phyloP scores from a whole-genome alignment of 2,797 vertebrate genomes.

The Anabas testudineus region DNA sequence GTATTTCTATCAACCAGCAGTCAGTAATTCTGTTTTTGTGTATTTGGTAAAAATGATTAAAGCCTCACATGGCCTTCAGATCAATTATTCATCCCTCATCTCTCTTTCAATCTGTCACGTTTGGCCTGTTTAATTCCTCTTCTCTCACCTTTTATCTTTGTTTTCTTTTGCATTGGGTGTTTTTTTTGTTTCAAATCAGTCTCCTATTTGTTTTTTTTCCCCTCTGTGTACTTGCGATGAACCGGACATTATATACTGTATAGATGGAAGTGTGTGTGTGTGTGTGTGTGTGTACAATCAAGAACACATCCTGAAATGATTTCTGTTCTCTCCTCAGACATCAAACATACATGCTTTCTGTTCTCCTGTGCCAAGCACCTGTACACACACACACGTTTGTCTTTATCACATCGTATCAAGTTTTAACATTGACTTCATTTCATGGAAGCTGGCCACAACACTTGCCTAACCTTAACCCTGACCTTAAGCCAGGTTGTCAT shows the following conservation, averaged over 20 bases:
- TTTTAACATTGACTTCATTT: no score
- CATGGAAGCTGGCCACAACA: no score
- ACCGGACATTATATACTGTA: background rate
- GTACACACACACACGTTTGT: background rate
- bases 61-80: slow-evolving; percentile 29
- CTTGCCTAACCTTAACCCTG: no score
- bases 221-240: background rate
- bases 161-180: background rate
- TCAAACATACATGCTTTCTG: slow-evolving; percentile 15
- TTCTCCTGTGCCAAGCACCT: slow-evolving; percentile 3
- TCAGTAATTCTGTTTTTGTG: background rate
- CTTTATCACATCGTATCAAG: no score
- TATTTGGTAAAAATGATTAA: slow-evolving; percentile 22
- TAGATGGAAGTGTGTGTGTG: slow-evolving; percentile 2
- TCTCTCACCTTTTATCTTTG: slow-evolving; percentile 2
- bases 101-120: slow-evolving; percentile 14
- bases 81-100: slow-evolving; percentile 56
- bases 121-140: slow-evolving; percentile 34
- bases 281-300: background rate
- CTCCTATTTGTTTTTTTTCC: background rate
- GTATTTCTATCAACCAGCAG: background rate
- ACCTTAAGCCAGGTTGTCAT: no score
- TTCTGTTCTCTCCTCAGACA: no score
- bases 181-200: background rate
- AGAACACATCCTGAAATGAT: no score